Evolutionary conservation across 1,140 invertebrate genomes (phyloP), one percentile per base, ranked within the genome.

Genomic region (Cotesia glomerata): DNA sequence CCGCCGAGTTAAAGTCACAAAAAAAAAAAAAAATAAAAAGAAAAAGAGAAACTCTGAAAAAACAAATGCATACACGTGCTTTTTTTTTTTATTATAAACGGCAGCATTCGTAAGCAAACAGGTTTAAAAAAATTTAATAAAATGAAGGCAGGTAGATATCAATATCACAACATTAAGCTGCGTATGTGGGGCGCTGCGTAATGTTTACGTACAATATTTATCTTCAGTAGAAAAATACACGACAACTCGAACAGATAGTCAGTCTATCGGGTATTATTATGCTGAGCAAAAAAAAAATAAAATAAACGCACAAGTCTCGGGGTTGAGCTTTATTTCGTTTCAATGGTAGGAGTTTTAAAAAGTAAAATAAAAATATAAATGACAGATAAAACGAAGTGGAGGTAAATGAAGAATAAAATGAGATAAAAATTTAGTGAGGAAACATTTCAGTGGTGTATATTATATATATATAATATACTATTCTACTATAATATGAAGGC

Each of bases 351-450:
- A 56, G n/a, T 56, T n/a, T 8, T 56, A 16, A 7, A 56, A 5
- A n/a, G n/a, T 56, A 16, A 7, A 56, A 5, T 11, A n/a, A 16
- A 18, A 56, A 56, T 7, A 56, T 16, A 5, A 16, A 26, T 26
- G 1, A 26, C 26, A 26, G 26, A 26, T 26, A 26, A 26, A 26
- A 26, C 26, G 16, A 56, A 56, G 3, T n/a, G 52, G 13, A 56
- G 5, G 52, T 56, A 18, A 8, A 32, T 61, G 36, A 18, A 49
- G 14, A 45, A 34, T 11, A 34, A 67, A 18, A 54, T n/a, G 45
- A 52, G 65, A 26, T 32, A 67, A 67, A 67, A 64, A 64, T 18
- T 64, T 11, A 5, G 4, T 36, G 45, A 80, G 13, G 36, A 71
- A n/a, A 51, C 18, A 71, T 64, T 67, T 62, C 14, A 26, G 26